These are phyloP conservation scores for Adelosebastes latens DNA, from an alignment of 2,797 vertebrate species.

Conservation along the genomic window DNA sequence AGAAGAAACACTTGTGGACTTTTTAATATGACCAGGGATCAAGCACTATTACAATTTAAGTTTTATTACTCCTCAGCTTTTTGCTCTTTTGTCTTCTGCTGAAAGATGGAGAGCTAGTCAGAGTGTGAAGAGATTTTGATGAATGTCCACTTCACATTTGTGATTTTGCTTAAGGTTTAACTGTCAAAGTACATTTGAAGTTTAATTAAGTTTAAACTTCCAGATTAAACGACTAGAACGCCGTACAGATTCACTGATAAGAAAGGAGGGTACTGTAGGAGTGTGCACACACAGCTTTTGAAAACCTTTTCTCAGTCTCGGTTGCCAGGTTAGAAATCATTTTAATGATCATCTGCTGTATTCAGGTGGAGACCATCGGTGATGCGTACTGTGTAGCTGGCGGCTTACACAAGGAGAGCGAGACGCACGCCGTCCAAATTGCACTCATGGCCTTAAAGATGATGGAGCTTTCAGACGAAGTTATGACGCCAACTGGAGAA, in stretches of 20 bases:
- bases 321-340: conserved; percentile 4
- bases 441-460: conserved; percentile 98
- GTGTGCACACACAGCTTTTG: background rate
- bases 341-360: conserved; percentile 6
- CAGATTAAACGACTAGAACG: background rate
- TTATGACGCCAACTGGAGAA: conserved; percentile 95
- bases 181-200: background rate
- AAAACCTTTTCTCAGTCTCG: background rate
- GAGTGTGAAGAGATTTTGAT: conserved; percentile 26
- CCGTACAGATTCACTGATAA: background rate
- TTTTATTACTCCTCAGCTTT: conserved; percentile 44
- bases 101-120: conserved; percentile 1
- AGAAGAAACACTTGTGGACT: conserved; percentile 8
- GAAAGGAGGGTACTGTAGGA: background rate
- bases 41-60: conserved; percentile 35
- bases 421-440: conserved; percentile 93
- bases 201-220: background rate
- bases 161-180: conserved; percentile 11
- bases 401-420: conserved; percentile 94
- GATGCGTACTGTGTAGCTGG: conserved; percentile 98
- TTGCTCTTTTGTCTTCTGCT: conserved; percentile 14
- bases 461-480: conserved; percentile 96
- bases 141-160: conserved; percentile 35
- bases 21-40: conserved; percentile 44
- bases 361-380: conserved; percentile 98